phyloP scores from a whole-genome alignment of 2,888 invertebrate genomes.

The Microctonus hyperodae region DNA sequence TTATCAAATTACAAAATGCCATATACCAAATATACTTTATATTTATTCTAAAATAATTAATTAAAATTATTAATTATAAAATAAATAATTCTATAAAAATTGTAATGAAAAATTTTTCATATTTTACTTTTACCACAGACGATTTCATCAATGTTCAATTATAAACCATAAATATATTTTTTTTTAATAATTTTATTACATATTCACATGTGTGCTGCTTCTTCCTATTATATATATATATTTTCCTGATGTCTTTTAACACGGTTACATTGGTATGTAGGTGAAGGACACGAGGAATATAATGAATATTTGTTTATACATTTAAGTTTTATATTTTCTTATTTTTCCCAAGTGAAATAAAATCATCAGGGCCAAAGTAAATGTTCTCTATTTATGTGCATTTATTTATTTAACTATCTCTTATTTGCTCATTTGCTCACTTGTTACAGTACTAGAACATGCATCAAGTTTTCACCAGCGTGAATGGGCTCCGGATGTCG shows the following conservation, averaged over 20 bases:
- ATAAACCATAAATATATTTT: no score
- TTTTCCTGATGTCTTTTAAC: slow-evolving; percentile 9
- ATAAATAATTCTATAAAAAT: not conserved
- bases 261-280: slow-evolving; percentile 22
- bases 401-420: slow-evolving; percentile 7
- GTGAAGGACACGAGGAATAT: slow-evolving; percentile 31
- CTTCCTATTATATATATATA: not conserved
- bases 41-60: not conserved
- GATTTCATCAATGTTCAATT: no score
- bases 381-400: slow-evolving; percentile 15
- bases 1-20: not conserved
- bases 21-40: not conserved
- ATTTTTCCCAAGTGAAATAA: not conserved
- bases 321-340: not conserved
- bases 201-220: not conserved
- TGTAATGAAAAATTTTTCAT: no score
- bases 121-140: no score
- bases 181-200: not conserved
- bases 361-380: not conserved
- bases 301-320: not conserved
- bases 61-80: not conserved
- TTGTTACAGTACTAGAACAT: slow-evolving; percentile 7
- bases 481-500: slow-evolving; percentile 29
- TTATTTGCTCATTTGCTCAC: not conserved
- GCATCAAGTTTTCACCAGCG: slow-evolving; percentile 30